These are phyloP conservation scores for Agrochola lychnidis DNA, from an alignment of 2,888 invertebrate genomes.

Conservation along the genomic window DNA sequence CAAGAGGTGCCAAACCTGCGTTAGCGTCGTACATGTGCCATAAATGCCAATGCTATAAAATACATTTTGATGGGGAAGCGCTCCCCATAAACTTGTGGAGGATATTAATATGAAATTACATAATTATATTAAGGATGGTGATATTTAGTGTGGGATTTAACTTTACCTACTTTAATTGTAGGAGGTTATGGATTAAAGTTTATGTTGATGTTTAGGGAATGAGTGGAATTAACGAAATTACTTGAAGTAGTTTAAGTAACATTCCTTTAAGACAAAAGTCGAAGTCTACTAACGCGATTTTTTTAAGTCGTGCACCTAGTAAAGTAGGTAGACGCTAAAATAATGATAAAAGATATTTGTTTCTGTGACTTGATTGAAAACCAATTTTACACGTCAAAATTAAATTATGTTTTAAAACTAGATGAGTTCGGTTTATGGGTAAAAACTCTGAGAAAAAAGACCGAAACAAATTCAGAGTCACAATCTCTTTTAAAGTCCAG, in stretches of 20 bases:
- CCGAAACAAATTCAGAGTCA: too few relatives aligned
- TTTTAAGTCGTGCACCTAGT: too few relatives aligned
- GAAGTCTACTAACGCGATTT: too few relatives aligned
- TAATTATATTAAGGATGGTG: constrained; percentile 61
- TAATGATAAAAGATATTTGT: too few relatives aligned
- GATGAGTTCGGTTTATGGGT: too few relatives aligned
- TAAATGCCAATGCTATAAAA: constrained; percentile 67
- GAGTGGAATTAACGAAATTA: background rate
- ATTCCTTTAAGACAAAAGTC: too few relatives aligned
- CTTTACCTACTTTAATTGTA: constrained; percentile 20
- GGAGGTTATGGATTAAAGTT: constrained; percentile 30
- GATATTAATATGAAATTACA: constrained; percentile 67
- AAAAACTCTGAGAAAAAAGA: too few relatives aligned
- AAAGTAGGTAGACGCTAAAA: too few relatives aligned
- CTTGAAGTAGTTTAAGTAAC: background rate
- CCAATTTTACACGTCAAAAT: too few relatives aligned
- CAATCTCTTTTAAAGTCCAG: too few relatives aligned
- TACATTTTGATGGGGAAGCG: constrained; percentile 67
- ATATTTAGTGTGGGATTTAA: constrained; percentile 55
- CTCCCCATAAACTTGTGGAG: constrained; percentile 63
- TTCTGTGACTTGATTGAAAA: too few relatives aligned
- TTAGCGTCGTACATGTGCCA: constrained; percentile 28
- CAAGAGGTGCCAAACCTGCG: constrained; percentile 21
- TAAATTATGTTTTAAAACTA: too few relatives aligned
- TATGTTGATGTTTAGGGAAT: constrained; percentile 10